phyloP scores from a whole-genome alignment of 2,888 invertebrate species.

The Orthosia incerta region DNA sequence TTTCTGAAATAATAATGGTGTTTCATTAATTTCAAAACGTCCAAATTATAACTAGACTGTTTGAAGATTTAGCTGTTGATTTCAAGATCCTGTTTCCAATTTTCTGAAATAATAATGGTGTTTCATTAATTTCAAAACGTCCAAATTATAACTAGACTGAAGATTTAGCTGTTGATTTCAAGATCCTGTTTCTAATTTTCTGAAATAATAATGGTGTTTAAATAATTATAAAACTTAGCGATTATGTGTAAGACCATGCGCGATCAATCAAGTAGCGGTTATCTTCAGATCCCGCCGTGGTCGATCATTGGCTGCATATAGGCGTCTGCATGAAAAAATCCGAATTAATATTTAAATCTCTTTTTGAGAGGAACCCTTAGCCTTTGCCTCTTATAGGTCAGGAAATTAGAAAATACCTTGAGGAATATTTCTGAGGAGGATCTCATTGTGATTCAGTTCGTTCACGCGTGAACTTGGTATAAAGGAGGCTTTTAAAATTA shows the following conservation, averaged over 20 bases:
- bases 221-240: neutral
- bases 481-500: constrained; percentile 34
- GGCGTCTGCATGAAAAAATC: neutral
- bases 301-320: neutral
- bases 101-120: neutral
- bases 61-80: constrained; percentile 22
- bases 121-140: neutral
- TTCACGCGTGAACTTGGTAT: constrained; percentile 31
- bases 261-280: constrained; percentile 26
- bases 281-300: constrained; percentile 12
- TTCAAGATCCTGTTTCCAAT: constrained; percentile 5
- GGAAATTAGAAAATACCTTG: constrained; percentile 46
- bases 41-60: constrained; percentile 39
- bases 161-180: constrained; percentile 17
- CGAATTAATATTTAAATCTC: constrained; percentile 10
- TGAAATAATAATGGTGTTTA: neutral
- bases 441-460: constrained; percentile 33
- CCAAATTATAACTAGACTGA: constrained; percentile 38
- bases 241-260: neutral
- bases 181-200: constrained; percentile 5
- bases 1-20: neutral
- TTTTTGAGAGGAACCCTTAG: neutral
- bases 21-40: constrained; percentile 2
- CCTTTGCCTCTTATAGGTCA: neutral
- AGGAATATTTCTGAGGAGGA: constrained; percentile 27